Evolutionary conservation across 2,888 invertebrate genomes (phyloP).

Genomic region (Chymomyza caudatula): DNA sequence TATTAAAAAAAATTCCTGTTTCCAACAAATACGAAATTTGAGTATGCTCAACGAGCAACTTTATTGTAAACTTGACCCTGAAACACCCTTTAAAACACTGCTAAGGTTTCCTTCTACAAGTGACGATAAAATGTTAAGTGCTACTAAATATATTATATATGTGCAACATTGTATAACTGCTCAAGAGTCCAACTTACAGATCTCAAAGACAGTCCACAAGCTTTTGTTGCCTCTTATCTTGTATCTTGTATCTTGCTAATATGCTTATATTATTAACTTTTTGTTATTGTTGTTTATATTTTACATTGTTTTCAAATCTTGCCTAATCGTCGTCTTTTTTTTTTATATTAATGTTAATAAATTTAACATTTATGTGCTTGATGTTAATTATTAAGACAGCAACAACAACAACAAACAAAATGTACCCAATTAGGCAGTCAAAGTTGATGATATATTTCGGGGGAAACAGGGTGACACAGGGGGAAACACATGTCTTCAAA

Average conservation of each 20-base stretch:
- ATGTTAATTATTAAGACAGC: constrained; percentile 39
- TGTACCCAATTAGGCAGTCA: constrained; percentile 53
- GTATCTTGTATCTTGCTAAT: neutral
- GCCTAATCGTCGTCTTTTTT: constrained; percentile 4
- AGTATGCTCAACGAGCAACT: neutral
- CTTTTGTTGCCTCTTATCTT: constrained; percentile 14
- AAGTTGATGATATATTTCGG: neutral
- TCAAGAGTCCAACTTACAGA: neutral
- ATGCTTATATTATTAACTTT: neutral
- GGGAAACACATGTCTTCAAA: neutral
- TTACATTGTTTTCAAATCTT: constrained; percentile 19
- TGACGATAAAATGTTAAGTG: too few relatives aligned
- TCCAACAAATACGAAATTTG: too few relatives aligned
- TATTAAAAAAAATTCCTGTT: neutral
- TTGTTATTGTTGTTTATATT: neutral
- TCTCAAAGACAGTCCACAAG: neutral
- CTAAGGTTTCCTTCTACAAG: neutral
- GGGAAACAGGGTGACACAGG: neutral
- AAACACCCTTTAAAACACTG: neutral
- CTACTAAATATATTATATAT: too few relatives aligned
- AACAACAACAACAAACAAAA: neutral
- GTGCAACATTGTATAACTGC: neutral
- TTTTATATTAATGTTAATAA: constrained; percentile 32
- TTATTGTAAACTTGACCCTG: neutral
- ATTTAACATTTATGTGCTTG: constrained; percentile 30